Evolutionary conservation across 2,797 vertebrate genomes (phyloP), one percentile per base, ranked within the genome.

Genomic region (Danio kyathit): DNA sequence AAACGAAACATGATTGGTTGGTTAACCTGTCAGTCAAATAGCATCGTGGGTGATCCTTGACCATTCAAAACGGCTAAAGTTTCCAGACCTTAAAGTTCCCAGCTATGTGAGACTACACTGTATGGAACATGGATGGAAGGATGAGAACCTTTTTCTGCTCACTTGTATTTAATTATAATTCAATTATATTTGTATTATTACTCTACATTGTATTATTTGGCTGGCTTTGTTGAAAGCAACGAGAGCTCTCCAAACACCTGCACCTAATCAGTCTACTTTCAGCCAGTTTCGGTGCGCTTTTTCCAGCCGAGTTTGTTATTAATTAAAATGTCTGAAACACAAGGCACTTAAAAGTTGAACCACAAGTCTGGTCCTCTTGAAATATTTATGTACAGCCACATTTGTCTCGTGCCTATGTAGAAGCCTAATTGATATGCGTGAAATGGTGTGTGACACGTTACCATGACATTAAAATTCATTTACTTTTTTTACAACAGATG

Each of bases 401-500:
- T 11, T 74, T 60, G 59, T 46, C 56, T 48, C 16, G 43, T 60
- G 57, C 59, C 44, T 75, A 51, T 73, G 57, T 40, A 63, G 10
- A 51, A 38, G 44, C 59, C 61, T 16, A 51, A 51, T 9, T 63
- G 14, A 48, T 29, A 63, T 75, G 73, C 38, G 21, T n/a, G 57
- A 61, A 61, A 49, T 61, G 44, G 54, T 46, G 44, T 63, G 59
- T 40, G 44, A 75, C 59, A 51, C 44, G 40, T 74, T 74, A 40
- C 14, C n/a, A 13, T 41, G 57, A 40, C 73, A 74, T 63, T 63
- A 61, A 38, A 46, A 74, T 61, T 9, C 0, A 38, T 74, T 63
- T 48, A 17, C 21, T 61, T 61, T 74, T 74, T 74, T 74, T 49
- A 41, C 21, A 61, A 63, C 72, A 74, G 44, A 74, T 63, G 57